A percentile compares a stretch with the other conserved stretches of the same genome.
phyloP scores from a whole-genome alignment of 2,888 invertebrate species.

The Tachina grossa region DNA sequence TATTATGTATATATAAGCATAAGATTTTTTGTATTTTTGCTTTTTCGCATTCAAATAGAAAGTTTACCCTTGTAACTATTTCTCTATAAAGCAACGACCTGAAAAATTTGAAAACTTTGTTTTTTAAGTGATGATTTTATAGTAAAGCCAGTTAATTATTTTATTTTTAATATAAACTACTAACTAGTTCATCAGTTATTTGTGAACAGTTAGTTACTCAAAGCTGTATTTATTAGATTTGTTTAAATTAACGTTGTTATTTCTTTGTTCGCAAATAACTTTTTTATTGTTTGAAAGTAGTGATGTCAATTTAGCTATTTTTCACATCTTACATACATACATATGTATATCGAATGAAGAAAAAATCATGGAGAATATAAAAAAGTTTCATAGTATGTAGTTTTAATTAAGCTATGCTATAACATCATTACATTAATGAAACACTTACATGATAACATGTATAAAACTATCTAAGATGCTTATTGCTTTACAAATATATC shows the following conservation, averaged over 20 bases:
- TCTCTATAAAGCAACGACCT: conserved; percentile 64
- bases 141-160: conserved; percentile 33
- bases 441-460: no score
- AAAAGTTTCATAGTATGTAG: no score
- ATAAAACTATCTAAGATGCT: no score
- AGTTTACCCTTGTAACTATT: conserved; percentile 71
- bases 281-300: not conserved
- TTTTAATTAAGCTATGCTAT: no score
- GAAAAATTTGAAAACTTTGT: conserved; percentile 48
- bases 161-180: conserved; percentile 10
- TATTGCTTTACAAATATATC: no score
- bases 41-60: conserved; percentile 56
- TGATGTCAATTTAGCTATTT: not conserved
- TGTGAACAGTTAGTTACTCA: conserved; percentile 3
- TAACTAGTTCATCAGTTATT: not conserved
- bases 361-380: no score
- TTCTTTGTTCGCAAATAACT: not conserved
- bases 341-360: no score
- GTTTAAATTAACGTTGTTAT: not conserved
- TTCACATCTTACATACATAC: no score
- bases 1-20: not conserved
- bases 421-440: no score
- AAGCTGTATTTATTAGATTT: not conserved
- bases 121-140: conserved; percentile 3
- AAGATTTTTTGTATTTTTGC: not conserved